Percentiles rank a stretch among this genome's conserved stretches.
phyloP scores from a whole-genome alignment of 2,113 vertebrate species.

The Gadus chalcogrammus region DNA sequence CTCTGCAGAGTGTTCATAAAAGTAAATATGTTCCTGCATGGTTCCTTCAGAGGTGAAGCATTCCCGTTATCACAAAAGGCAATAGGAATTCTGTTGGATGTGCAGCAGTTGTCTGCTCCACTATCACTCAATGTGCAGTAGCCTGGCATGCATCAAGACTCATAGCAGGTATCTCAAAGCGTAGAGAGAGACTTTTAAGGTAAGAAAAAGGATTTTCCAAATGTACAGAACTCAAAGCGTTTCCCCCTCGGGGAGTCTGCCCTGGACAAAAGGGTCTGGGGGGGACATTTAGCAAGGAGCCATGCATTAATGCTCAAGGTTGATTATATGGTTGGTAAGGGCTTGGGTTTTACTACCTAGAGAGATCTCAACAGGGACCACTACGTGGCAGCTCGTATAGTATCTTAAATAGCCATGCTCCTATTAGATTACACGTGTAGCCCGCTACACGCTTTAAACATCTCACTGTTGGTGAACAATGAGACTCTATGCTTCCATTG shows the following conservation, averaged over 20 bases:
- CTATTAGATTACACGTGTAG: constrained; percentile 59
- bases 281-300: constrained; percentile 26
- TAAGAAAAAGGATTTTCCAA: no score
- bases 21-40: no score
- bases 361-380: constrained; percentile 46
- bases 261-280: neutral
- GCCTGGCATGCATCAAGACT: no score
- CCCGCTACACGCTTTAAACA: constrained; percentile 51
- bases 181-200: no score
- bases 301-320: constrained; percentile 52
- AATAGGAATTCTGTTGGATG: no score
- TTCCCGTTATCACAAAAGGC: no score
- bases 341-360: constrained; percentile 48
- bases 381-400: constrained; percentile 51
- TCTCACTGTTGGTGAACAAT: constrained; percentile 52
- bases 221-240: constrained; percentile 2
- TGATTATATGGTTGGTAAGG: constrained; percentile 54
- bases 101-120: no score
- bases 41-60: no score
- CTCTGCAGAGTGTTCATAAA: no score
- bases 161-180: no score
- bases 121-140: no score
- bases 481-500: constrained; percentile 35
- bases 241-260: constrained; percentile 24
- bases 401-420: constrained; percentile 58